These are phyloP conservation scores for Hemicentrotus pulcherrimus DNA, from an alignment of 35 echinoderm and acorn worm genomes.

Conservation along the genomic window DNA sequence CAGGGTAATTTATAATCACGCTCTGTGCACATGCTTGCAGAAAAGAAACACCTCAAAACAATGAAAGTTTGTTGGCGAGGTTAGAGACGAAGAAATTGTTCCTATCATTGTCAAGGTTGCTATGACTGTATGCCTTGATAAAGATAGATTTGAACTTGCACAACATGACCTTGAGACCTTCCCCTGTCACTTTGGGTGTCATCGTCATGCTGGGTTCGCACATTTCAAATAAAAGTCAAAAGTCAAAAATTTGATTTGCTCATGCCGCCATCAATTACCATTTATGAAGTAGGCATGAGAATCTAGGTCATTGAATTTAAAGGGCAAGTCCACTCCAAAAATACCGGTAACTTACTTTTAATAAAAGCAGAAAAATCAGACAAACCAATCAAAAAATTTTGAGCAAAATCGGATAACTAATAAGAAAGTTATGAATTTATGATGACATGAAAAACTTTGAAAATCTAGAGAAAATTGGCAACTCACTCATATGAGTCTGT, in stretches of 20 bases:
- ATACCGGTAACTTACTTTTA: too few relatives aligned
- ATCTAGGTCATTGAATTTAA: too few relatives aligned
- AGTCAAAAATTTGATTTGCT: background rate
- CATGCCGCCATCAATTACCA: background rate
- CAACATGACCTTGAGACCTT: background rate
- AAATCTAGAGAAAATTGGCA: too few relatives aligned
- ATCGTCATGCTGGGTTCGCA: background rate
- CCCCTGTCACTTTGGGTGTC: background rate
- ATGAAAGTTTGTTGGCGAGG: background rate
- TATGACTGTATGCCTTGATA: background rate
- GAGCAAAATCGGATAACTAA: too few relatives aligned
- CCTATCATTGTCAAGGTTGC: too few relatives aligned
- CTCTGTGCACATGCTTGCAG: background rate
- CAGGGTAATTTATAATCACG: background rate
- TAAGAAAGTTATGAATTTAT: too few relatives aligned
- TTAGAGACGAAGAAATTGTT: too few relatives aligned
- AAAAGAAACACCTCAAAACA: background rate
- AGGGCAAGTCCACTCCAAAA: too few relatives aligned
- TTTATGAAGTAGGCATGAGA: background rate
- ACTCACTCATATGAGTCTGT: too few relatives aligned
- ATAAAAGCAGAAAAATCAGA: too few relatives aligned
- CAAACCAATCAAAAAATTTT: too few relatives aligned
- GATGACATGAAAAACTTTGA: too few relatives aligned
- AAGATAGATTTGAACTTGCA: background rate
- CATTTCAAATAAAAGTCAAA: background rate